phyloP scores from a whole-genome alignment of 2,113 vertebrate species.

The Hylia prasina region DNA sequence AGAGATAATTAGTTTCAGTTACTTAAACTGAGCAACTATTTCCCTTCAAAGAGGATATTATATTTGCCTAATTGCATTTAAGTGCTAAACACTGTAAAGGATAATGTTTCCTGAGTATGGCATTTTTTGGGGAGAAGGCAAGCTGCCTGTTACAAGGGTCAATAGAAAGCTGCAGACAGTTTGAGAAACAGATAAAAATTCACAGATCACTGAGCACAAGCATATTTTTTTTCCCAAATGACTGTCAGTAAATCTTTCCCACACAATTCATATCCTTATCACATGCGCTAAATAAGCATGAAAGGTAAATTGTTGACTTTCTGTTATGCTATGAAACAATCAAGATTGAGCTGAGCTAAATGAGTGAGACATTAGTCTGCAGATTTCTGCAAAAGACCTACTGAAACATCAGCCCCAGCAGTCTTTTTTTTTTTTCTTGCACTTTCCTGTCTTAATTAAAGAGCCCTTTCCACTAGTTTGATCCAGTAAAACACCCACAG shows the following conservation, averaged over 20 bases:
- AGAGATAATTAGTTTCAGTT: conserved; percentile 65
- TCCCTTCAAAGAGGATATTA: conserved; percentile 66
- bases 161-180: conserved; percentile 25
- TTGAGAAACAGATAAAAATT: neutral
- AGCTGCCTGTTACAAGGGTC: neutral
- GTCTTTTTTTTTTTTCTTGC: neutral
- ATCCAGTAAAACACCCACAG: neutral
- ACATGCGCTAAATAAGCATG: neutral
- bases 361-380: neutral
- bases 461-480: neutral
- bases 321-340: neutral
- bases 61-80: conserved; percentile 68
- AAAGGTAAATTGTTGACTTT: conserved; percentile 17
- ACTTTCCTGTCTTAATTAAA: conserved; percentile 22
- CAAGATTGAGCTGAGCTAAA: conserved; percentile 9
- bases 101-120: conserved; percentile 46
- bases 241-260: neutral
- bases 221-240: neutral
- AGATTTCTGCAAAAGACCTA: neutral
- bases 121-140: neutral
- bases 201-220: conserved; percentile 1
- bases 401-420: neutral
- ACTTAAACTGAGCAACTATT: conserved; percentile 59
- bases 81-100: conserved; percentile 56
- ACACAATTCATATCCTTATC: conserved; percentile 19